phyloP scores from a whole-genome alignment of 2,888 invertebrate genomes.

The Aphrophora alni region DNA sequence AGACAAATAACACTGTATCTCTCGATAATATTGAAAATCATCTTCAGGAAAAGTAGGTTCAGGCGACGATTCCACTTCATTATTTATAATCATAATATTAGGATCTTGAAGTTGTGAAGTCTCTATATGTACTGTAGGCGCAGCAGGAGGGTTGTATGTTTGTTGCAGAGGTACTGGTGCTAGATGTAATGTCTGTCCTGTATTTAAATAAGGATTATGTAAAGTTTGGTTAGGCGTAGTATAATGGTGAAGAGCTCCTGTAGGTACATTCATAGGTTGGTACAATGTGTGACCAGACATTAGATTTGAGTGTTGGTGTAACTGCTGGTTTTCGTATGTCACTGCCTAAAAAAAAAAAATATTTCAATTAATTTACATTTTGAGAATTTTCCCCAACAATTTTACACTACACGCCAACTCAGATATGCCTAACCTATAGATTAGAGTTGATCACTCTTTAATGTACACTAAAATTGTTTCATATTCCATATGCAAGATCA shows the following conservation, averaged over 20 bases:
- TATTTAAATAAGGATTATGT: constrained; percentile 25
- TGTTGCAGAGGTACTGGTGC: not conserved
- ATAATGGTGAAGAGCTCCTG: constrained; percentile 27
- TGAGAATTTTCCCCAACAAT: too few species aligned
- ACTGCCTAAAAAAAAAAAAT: constrained; percentile 34
- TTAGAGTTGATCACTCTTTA: too few species aligned
- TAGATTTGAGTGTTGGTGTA: constrained; percentile 25
- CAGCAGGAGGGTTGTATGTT: not conserved
- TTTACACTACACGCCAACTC: too few species aligned
- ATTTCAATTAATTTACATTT: too few species aligned
- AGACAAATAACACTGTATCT: constrained; percentile 42
- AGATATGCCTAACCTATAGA: too few species aligned
- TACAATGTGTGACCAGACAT: constrained; percentile 28
- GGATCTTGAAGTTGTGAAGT: not conserved
- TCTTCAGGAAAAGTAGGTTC: constrained; percentile 43
- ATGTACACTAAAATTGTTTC: too few species aligned
- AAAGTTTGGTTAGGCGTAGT: constrained; percentile 6
- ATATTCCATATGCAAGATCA: too few species aligned
- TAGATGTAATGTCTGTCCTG: constrained; percentile 10
- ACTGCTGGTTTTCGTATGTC: constrained; percentile 38
- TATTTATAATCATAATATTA: not conserved
- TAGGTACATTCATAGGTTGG: constrained; percentile 33
- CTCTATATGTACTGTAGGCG: constrained; percentile 19
- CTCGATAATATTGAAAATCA: constrained; percentile 45
- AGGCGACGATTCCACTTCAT: not conserved